Conservation (phyloP, 2,797 vertebrate species). For the Pantherophis alleghaniensis region DNA sequence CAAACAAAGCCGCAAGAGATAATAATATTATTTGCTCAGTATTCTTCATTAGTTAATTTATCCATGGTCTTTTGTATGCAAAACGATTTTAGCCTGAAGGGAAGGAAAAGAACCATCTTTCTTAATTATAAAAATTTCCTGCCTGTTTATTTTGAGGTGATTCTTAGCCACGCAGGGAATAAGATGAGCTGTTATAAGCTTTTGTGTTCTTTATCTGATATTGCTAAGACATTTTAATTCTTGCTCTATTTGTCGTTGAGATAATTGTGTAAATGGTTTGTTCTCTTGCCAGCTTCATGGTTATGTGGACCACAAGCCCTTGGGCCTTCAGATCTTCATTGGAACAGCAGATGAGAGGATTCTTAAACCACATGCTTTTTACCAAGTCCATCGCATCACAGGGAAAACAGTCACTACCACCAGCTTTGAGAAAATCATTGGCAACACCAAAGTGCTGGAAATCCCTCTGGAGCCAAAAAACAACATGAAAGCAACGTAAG, state of each 20-base stretch:
- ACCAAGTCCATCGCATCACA: slow-evolving; percentile 97
- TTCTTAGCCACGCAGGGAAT: neutral
- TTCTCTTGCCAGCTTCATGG: slow-evolving; percentile 83
- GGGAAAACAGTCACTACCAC: slow-evolving; percentile 98
- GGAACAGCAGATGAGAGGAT: slow-evolving; percentile 96
- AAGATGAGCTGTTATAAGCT: neutral
- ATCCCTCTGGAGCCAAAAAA: slow-evolving; percentile 96
- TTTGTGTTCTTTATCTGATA: neutral
- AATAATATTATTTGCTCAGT: neutral
- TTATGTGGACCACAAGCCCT: slow-evolving; percentile 92
- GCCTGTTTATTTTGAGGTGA: neutral
- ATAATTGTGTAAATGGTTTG: slow-evolving; percentile 9
- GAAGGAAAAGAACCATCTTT: neutral
- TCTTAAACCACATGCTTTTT: slow-evolving; percentile 97
- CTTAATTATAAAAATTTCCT: neutral
- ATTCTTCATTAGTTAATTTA: neutral
- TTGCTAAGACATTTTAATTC: neutral
- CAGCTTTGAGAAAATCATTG: slow-evolving; percentile 92
- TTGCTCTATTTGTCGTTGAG: neutral
- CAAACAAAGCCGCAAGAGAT: neutral
- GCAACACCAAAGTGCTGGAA: slow-evolving; percentile 94
- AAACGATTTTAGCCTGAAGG: neutral
- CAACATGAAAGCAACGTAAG: slow-evolving; percentile 98
- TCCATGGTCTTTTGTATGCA: neutral
- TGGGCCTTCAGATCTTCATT: slow-evolving; percentile 97